Evolutionary conservation across 2,888 invertebrate species (phyloP).

Genomic region (Apantesis nais): DNA sequence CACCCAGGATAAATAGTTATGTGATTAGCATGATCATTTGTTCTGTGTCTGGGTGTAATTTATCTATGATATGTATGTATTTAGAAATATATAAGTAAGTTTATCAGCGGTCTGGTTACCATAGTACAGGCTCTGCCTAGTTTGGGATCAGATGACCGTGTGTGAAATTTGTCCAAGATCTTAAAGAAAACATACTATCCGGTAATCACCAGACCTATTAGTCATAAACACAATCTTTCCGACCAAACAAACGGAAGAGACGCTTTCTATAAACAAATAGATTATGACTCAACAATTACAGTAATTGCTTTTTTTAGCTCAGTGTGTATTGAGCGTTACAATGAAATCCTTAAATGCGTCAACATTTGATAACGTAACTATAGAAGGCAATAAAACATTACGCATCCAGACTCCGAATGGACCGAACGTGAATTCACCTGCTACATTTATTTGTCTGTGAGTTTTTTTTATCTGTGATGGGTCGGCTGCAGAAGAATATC

Average conservation of each 20-base stretch:
- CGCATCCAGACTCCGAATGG: conserved; percentile 6
- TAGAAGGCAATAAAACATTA: conserved; percentile 8
- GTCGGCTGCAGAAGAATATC: conserved; percentile 12
- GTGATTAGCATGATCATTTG: too few species aligned
- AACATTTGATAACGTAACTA: background rate
- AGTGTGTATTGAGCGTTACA: background rate
- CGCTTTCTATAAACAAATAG: background rate
- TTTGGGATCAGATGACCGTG: too few species aligned
- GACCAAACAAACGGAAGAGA: background rate
- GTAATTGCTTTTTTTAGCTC: background rate
- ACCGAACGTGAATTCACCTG: conserved; percentile 4
- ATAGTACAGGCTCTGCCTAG: too few species aligned
- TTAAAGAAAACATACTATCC: background rate
- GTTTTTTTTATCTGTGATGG: conserved; percentile 10
- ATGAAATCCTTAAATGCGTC: conserved; percentile 6
- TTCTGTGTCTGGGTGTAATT: too few species aligned
- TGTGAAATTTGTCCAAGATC: too few species aligned
- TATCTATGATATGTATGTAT: too few species aligned
- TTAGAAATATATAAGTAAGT: too few species aligned
- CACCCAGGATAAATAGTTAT: too few species aligned
- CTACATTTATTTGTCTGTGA: background rate
- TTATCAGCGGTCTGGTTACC: too few species aligned
- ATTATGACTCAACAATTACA: conserved; percentile 1
- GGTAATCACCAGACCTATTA: background rate
- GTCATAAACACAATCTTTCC: background rate